Percentiles rank a stretch among this genome's conserved stretches.
Conservation (phyloP, 1,140 invertebrate genomes). For the Caerostris darwini region DNA sequence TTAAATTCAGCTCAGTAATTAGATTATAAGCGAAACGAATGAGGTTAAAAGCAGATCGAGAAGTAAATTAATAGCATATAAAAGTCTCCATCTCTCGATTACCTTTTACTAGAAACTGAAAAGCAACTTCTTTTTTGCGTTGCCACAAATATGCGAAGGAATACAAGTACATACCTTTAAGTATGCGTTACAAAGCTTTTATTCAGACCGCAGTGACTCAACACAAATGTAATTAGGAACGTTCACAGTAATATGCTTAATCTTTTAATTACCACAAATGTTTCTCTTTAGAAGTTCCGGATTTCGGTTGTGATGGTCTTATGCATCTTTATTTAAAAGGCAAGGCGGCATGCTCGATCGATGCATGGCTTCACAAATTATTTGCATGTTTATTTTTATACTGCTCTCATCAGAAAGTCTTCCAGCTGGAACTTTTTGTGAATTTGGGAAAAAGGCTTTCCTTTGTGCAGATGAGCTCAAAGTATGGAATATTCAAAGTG, state of each 20-base stretch:
- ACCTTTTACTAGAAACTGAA: conserved; percentile 18
- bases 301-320: conserved; percentile 38
- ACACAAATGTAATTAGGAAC: conserved; percentile 51
- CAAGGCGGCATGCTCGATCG: conserved; percentile 9
- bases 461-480: background rate
- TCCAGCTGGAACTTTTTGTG: conserved; percentile 26
- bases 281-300: conserved; percentile 53
- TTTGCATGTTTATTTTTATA: conserved; percentile 16
- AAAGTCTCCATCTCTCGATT: conserved; percentile 20
- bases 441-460: background rate
- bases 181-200: conserved; percentile 33
- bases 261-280: conserved; percentile 69
- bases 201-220: conserved; percentile 47
- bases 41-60: conserved; percentile 38
- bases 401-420: conserved; percentile 3
- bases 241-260: conserved; percentile 64
- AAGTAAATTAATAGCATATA: conserved; percentile 55
- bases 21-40: background rate
- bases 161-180: conserved; percentile 49
- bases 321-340: conserved; percentile 25
- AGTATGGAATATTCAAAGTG: background rate
- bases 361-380: background rate
- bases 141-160: conserved; percentile 10
- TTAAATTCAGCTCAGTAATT: conserved; percentile 9
- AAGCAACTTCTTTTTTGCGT: background rate